Base-by-base conservation (phyloP, 2,113 vertebrate genomes). In the Hippopotamus amphibius region DNA sequence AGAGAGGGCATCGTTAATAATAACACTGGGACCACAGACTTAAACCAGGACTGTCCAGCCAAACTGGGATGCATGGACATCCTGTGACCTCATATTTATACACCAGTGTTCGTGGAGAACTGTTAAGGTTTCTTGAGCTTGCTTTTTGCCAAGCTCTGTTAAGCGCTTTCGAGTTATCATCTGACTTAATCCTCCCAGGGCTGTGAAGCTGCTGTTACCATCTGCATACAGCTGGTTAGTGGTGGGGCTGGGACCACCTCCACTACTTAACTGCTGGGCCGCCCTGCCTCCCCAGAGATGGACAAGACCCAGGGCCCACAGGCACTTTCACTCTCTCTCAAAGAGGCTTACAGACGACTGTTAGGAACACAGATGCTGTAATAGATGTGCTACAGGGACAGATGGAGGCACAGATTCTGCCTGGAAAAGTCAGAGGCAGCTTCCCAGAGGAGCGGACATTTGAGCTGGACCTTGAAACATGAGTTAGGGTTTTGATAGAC, bases 381-480 rank as follows among this genome's bases (percentile, higher is more conserved):
- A 33, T n/a, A 33, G 76, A 33, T 69, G 8, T n/a, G 57, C 61
- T 0, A 0, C 66, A n/a, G n/a, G 63, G 63, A 30, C 50, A 65
- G 89, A 65, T 0, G 0, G 43, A 24, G 66, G 61, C 14, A 61
- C 22, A 30, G 30, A n/a, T 61, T 84, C 90, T 90, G 55, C 88
- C 72, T 68, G 15, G 89, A 79, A 79, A 76, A 69, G 37, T 68
- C 77, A 86, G 33, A 55, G 48, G 26, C n/a, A 26, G 33, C 82
- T 92, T 93, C 28, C 63, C 68, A 53, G 92, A 97, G 68, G 66
- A 93, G 66, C 26, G 26, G 21, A 53, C 46, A 48, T 90, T 93
- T 93, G 48, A 88, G 11, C 33, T 37, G 86, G 50, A 71, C 72
- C 89, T 93, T 57, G 28, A 81, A 74, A 77, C 33, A 7, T 22